These are phyloP conservation scores for Clarias macrocephalus DNA, from an alignment of 2,113 vertebrate genomes.

Conservation along the genomic window DNA sequence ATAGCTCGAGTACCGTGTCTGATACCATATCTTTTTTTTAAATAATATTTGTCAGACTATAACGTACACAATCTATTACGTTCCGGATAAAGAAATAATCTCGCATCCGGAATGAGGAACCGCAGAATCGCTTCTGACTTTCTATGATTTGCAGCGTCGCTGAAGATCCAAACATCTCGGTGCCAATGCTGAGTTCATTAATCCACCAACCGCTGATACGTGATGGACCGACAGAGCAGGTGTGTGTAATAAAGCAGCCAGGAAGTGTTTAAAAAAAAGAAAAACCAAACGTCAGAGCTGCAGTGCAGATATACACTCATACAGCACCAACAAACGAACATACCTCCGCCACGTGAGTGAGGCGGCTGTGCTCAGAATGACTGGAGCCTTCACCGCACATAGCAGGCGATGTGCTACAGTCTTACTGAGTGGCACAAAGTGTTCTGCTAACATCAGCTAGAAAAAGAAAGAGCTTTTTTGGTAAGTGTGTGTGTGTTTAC, in stretches of 20 bases:
- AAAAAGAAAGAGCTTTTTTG: not conserved
- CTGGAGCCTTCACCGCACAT: not conserved
- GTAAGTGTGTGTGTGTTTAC: not conserved
- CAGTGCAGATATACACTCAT: not conserved
- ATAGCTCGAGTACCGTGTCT: not conserved
- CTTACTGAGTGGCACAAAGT: not conserved
- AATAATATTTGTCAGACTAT: not conserved
- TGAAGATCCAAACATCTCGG: not conserved
- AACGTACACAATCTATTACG: not conserved
- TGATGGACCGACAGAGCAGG: not conserved
- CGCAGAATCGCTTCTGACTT: not conserved
- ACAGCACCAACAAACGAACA: not conserved
- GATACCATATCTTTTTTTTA: not conserved
- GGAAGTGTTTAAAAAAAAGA: not conserved
- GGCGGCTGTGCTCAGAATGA: not conserved
- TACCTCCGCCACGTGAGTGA: not conserved
- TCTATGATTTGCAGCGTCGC: not conserved
- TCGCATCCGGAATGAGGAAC: not conserved
- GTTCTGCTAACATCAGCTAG: not conserved
- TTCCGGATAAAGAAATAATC: not conserved
- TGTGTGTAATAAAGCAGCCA: not conserved
- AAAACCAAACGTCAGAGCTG: not conserved
- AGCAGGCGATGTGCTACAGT: not conserved
- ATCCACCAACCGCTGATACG: not conserved
- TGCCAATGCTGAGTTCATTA: not conserved